phyloP scores from a whole-genome alignment of 2,113 vertebrate species.

The Leiothrix lutea region DNA sequence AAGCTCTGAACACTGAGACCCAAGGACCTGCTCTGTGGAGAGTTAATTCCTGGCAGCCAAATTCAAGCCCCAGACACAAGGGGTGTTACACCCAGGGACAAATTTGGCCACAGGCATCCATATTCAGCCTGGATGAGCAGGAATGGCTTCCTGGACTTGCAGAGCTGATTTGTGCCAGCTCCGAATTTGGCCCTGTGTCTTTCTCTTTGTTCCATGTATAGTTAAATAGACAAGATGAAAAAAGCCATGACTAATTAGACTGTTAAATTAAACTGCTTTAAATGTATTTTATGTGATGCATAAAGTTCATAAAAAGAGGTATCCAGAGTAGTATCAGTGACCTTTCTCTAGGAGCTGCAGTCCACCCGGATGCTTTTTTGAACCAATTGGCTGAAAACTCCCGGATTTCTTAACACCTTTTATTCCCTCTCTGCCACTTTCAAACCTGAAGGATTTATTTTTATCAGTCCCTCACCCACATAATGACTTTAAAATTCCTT shows the following conservation, averaged over 20 bases:
- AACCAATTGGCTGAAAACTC: constrained; percentile 70
- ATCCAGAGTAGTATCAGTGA: constrained; percentile 57
- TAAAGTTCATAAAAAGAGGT: constrained; percentile 73
- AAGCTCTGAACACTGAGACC: not conserved
- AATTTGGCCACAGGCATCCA: not conserved
- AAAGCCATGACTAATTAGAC: constrained; percentile 76
- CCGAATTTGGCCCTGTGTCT: constrained; percentile 35
- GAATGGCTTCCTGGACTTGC: not conserved
- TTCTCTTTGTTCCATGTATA: constrained; percentile 52
- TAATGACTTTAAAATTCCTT: constrained; percentile 84
- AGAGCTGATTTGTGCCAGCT: constrained; percentile 7
- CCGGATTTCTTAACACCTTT: constrained; percentile 66
- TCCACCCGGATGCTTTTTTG: constrained; percentile 55
- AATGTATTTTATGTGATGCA: constrained; percentile 76
- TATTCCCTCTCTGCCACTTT: constrained; percentile 75
- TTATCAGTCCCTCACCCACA: constrained; percentile 78
- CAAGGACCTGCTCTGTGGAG: not conserved
- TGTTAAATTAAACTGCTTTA: constrained; percentile 78
- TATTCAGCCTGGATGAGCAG: not conserved
- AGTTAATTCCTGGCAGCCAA: not conserved
- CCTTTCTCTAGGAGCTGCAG: constrained; percentile 59
- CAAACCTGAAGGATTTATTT: constrained; percentile 81
- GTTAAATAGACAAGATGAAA: constrained; percentile 72
- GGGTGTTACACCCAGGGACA: not conserved
- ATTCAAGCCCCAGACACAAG: not conserved